Percentiles rank a stretch among this genome's conserved stretches.
Evolutionary conservation across 2,797 vertebrate genomes (phyloP).

Genomic region (Anguilla marmorata): DNA sequence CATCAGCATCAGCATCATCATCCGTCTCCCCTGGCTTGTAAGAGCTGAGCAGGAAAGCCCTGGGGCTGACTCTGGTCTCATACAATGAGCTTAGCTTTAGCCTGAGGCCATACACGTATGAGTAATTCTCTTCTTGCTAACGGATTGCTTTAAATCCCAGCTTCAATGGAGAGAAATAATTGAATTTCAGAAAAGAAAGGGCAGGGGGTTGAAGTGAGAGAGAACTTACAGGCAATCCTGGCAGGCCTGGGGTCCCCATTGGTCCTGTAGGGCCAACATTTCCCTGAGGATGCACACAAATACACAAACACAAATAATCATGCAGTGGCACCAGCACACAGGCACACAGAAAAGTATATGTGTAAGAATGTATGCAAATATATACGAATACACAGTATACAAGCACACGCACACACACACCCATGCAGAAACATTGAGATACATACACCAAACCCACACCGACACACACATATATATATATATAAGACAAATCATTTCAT

Average conservation of each 20-base stretch:
- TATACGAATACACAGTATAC: neutral
- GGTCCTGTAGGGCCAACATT: constrained; percentile 67
- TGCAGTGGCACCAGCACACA: neutral
- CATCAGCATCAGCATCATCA: constrained; percentile 10
- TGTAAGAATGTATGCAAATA: neutral
- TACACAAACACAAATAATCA: neutral
- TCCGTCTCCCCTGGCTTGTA: neutral
- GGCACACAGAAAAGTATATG: neutral
- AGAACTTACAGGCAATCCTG: constrained; percentile 71
- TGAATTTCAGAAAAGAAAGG: neutral
- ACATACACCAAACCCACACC: neutral
- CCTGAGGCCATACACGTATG: neutral
- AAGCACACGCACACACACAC: neutral
- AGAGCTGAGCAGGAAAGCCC: constrained; percentile 15
- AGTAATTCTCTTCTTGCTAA: neutral
- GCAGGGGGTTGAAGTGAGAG: neutral
- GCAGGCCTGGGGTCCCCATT: constrained; percentile 65
- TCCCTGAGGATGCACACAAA: constrained; percentile 63
- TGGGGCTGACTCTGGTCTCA: neutral
- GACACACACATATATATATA: neutral
- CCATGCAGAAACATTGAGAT: neutral
- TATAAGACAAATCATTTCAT: neutral
- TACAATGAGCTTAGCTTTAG: constrained; percentile 21
- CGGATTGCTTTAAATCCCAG: neutral
- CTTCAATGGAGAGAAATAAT: neutral